A percentile compares a stretch with the other conserved stretches of the same genome.
Evolutionary conservation across 2,888 invertebrate genomes (phyloP).

Genomic region (Lepeophtheirus nordmannii): DNA sequence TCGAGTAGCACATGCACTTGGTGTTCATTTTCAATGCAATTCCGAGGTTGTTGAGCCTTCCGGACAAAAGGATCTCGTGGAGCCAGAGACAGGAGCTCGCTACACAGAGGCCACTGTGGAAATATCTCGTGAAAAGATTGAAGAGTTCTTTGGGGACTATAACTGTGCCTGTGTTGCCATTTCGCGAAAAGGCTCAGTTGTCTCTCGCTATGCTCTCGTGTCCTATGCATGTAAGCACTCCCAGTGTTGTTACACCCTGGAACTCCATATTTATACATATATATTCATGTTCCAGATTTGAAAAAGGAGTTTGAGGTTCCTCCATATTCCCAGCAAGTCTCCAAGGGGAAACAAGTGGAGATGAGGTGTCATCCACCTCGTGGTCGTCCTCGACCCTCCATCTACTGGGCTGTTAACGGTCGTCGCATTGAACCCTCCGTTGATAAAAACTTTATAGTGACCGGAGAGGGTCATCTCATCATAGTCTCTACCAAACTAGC

Average conservation of each 20-base stretch:
- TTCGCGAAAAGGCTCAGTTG: constrained; percentile 4
- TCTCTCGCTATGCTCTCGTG: constrained; percentile 10
- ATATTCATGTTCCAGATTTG: constrained; percentile 48
- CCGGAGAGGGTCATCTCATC: constrained; percentile 47
- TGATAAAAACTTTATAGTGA: constrained; percentile 18
- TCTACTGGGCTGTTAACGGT: constrained; percentile 33
- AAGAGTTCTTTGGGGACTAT: constrained; percentile 17
- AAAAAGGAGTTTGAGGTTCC: constrained; percentile 73
- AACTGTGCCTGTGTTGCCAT: constrained; percentile 20
- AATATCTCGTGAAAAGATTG: constrained; percentile 17
- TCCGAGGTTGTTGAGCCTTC: background rate
- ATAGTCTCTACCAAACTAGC: constrained; percentile 63
- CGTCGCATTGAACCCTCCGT: background rate
- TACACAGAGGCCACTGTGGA: constrained; percentile 15
- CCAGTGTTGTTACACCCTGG: no score
- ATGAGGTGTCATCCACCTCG: constrained; percentile 72
- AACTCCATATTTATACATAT: background rate
- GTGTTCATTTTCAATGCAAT: constrained; percentile 18
- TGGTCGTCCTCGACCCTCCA: constrained; percentile 69
- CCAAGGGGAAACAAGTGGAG: constrained; percentile 65
- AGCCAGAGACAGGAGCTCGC: background rate
- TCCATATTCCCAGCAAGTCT: constrained; percentile 62
- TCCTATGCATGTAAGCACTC: constrained; percentile 10
- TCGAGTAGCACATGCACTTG: constrained; percentile 31
- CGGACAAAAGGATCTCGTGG: constrained; percentile 10